Evolutionary conservation across 1,140 invertebrate genomes (phyloP).

Genomic region (Camponotus vicinus): DNA sequence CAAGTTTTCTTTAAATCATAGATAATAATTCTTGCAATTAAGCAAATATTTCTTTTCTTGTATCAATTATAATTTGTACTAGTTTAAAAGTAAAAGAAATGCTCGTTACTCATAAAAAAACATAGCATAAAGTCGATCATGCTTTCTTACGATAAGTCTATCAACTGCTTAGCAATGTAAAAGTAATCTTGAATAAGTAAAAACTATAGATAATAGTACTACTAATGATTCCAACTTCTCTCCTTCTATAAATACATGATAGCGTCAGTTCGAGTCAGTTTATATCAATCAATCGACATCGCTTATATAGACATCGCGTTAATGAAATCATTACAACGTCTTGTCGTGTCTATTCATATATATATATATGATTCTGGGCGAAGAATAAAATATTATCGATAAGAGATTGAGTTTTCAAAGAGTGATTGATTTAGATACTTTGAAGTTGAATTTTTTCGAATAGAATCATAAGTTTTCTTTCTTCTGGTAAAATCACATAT

Average conservation of each 20-base stretch:
- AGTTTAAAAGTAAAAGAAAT: too few relatives aligned
- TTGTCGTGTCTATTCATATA: too few relatives aligned
- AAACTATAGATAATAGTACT: neutral
- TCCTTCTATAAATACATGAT: neutral
- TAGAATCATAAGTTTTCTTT: too few relatives aligned
- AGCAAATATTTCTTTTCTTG: too few relatives aligned
- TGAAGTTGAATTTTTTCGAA: too few relatives aligned
- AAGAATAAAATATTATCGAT: too few relatives aligned
- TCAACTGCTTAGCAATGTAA: neutral
- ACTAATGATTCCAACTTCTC: neutral
- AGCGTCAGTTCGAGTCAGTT: neutral
- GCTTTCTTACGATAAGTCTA: neutral
- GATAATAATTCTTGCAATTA: too few relatives aligned
- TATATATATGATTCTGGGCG: too few relatives aligned
- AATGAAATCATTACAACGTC: too few relatives aligned
- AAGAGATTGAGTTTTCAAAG: too few relatives aligned
- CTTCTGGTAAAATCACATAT: neutral
- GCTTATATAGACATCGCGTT: neutral
- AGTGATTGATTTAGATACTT: too few relatives aligned
- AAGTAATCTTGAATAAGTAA: neutral
- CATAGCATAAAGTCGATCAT: neutral
- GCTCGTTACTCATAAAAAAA: neutral
- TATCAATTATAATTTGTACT: neutral
- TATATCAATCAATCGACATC: too few relatives aligned
- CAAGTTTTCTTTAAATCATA: neutral